Evolutionary conservation across 2,888 invertebrate genomes (phyloP), one percentile per base, ranked within the genome.

Genomic region (Athalia rosae): DNA sequence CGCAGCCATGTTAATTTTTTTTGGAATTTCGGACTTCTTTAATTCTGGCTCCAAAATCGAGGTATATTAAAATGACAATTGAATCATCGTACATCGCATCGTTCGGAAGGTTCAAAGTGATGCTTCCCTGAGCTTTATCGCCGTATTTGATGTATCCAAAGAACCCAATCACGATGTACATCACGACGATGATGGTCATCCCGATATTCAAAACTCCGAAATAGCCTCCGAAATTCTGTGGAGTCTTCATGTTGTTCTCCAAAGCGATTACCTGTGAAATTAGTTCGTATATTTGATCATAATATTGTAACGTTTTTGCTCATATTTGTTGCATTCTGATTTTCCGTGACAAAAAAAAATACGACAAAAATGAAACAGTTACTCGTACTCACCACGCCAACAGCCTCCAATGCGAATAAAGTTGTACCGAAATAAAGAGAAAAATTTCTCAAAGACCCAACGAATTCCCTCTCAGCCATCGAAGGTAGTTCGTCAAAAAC

Each of bases 361-460:
- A 45, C 8, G 61, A 15, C 2, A 4, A 28, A 28, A 28, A 2
- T 28, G 2, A 61, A 28, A 64, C 13, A 13, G 8, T 28, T 28
- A 15, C 5, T 5, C 48, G 50, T 56, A 91, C 94, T 92, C 86
- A 95, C 95, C 90, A 95, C 95, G 41, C 95, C 95, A 50, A 95
- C 95, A 1, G 95, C 95, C 83, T 95, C 98, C 83, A 98, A 92
- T 0, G 98, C 96, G 89, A 97, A 98, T 77, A 98, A 91, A 3
- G 96, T 96, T 0, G 97, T 98, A 1, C 98, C 98, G 87, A 98
- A 96, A 88, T 95, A 98, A 11, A 97, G 90, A 0, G 97, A 96
- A 85, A 95, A 93, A 84, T 91, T 92, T 80, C 88, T 83, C 0
- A 91, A 81, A 3, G 92, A 87, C 0, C 92, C 92, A 11, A 93